Evolutionary conservation across 2,888 invertebrate genomes (phyloP).

Genomic region (Pollenia amentaria): DNA sequence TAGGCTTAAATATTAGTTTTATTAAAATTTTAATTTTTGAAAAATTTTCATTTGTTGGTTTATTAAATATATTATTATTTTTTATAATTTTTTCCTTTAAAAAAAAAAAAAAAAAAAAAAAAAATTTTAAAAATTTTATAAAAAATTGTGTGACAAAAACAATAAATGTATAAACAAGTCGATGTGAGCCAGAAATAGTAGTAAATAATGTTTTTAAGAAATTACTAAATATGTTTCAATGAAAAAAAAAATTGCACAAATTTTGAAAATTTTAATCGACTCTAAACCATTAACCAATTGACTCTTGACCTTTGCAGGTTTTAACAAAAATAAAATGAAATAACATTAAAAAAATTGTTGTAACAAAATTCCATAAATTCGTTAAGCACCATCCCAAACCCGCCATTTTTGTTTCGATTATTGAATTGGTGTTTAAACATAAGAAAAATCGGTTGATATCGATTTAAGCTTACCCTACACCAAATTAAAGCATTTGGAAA

Average conservation of each 20-base stretch:
- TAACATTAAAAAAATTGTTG: constrained; percentile 12
- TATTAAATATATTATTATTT: too few relatives aligned
- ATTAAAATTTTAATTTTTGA: neutral
- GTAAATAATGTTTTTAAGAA: constrained; percentile 67
- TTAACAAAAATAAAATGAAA: neutral
- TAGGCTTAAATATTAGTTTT: neutral
- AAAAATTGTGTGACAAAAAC: too few relatives aligned
- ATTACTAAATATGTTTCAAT: constrained; percentile 64
- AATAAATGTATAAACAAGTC: neutral
- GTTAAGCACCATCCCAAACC: constrained; percentile 35
- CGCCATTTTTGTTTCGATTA: neutral
- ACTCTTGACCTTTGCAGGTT: constrained; percentile 23
- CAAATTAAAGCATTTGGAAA: neutral
- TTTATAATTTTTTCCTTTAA: neutral
- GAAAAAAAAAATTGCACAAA: constrained; percentile 63
- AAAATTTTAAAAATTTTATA: too few relatives aligned
- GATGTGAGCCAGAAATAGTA: constrained; percentile 62
- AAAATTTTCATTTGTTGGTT: neutral
- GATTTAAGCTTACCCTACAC: constrained; percentile 41
- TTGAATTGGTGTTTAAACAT: neutral
- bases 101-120: neutral
- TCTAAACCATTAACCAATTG: constrained; percentile 10
- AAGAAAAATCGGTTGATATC: neutral
- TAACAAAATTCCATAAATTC: constrained; percentile 55
- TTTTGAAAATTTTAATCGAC: constrained; percentile 63